Percentiles rank a stretch among this genome's conserved stretches.
Evolutionary conservation across 2,888 invertebrate genomes (phyloP).

Genomic region (Lycophotia porphyrea): DNA sequence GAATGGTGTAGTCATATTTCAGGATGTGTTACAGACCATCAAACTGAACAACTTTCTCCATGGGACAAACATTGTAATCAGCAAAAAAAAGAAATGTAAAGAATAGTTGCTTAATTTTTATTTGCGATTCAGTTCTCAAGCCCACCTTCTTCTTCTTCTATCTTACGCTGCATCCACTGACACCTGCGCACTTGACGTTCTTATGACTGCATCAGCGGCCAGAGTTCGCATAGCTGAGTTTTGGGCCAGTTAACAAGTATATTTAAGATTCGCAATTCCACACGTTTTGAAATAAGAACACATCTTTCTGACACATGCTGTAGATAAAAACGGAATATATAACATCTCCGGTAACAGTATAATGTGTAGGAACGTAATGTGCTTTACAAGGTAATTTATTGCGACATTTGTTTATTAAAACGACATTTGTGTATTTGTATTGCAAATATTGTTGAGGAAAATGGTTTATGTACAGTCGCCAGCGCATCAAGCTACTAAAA

Average conservation of each 20-base stretch:
- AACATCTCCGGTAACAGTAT: conserved; percentile 29
- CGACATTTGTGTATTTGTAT: conserved; percentile 15
- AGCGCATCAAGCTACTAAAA: too few relatives aligned
- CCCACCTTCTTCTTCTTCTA: too few relatives aligned
- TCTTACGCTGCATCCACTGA: too few relatives aligned
- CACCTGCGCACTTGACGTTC: too few relatives aligned
- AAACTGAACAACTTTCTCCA: not conserved
- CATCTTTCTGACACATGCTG: not conserved
- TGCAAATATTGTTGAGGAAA: not conserved
- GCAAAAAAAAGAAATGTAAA: not conserved
- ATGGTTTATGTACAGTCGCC: not conserved
- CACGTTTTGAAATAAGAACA: not conserved
- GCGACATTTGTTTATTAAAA: conserved; percentile 20
- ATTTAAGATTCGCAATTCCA: not conserved
- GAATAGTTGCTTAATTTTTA: not conserved
- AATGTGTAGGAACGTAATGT: conserved; percentile 46
- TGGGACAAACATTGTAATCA: not conserved
- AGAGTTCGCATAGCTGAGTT: too few relatives aligned
- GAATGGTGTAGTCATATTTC: not conserved
- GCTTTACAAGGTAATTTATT: conserved; percentile 30
- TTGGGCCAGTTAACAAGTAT: too few relatives aligned
- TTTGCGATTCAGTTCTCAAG: too few relatives aligned
- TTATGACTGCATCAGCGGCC: too few relatives aligned
- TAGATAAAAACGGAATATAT: conserved; percentile 22
- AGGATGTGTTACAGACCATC: not conserved